Percentiles rank a stretch among this genome's conserved stretches.
phyloP scores from a whole-genome alignment of 2,113 vertebrate genomes.

The Scalopus aquaticus region DNA sequence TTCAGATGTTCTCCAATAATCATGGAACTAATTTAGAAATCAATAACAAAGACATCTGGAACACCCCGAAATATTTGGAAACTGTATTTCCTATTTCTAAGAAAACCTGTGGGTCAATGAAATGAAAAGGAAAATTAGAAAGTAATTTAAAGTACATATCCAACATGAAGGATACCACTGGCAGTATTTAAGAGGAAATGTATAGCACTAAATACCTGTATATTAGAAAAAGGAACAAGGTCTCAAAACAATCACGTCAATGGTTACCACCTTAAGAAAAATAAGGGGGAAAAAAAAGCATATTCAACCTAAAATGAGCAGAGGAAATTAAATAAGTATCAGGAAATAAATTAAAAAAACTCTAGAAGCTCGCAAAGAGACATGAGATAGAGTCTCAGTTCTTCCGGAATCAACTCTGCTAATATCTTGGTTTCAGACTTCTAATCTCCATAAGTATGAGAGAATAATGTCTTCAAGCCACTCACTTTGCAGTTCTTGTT shows the following conservation, averaged over 20 bases:
- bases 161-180: not conserved
- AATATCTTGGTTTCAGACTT: not conserved
- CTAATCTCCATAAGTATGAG: not conserved
- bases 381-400: not conserved
- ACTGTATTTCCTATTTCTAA: not conserved
- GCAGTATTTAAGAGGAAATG: not conserved
- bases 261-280: not conserved
- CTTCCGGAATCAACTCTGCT: not conserved
- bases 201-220: not conserved
- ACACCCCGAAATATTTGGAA: not conserved
- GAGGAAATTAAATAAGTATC: not conserved
- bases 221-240: not conserved
- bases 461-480: not conserved
- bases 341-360: not conserved
- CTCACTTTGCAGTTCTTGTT: not conserved
- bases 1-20: not conserved
- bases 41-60: not conserved
- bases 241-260: not conserved
- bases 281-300: not conserved
- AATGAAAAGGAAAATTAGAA: not conserved
- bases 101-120: not conserved
- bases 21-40: constrained; percentile 3
- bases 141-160: not conserved
- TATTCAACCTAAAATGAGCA: not conserved
- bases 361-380: not conserved